Percentiles rank a stretch among this genome's conserved stretches.
Conservation (phyloP, 1,140 invertebrate species). For the Gryon sp. region DNA sequence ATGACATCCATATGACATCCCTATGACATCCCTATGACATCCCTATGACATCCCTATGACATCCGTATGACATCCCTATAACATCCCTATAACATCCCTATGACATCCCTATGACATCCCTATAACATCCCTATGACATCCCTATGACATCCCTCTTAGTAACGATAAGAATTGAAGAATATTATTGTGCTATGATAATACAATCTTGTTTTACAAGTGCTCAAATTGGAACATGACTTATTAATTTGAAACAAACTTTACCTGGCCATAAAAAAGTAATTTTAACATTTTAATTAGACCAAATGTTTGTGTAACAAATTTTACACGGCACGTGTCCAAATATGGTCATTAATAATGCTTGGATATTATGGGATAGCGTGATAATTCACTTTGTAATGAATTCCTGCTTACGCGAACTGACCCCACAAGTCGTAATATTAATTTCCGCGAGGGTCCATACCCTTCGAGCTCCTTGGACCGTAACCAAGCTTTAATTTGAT, state of each 20-base stretch:
- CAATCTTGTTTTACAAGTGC: too few species aligned
- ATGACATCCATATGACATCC: too few species aligned
- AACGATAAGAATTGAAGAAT: too few species aligned
- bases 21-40: too few species aligned
- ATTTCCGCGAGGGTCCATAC: conserved; percentile 52
- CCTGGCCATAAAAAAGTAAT: too few species aligned
- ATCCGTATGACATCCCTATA: too few species aligned
- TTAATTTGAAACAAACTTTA: not conserved
- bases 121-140: too few species aligned
- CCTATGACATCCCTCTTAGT: too few species aligned
- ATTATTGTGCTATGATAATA: too few species aligned
- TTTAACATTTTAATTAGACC: conserved; percentile 42
- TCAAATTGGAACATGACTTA: not conserved
- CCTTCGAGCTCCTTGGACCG: conserved; percentile 42
- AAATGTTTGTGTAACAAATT: conserved; percentile 13
- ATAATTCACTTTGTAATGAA: conserved; percentile 63
- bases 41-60: too few species aligned
- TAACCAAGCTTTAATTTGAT: conserved; percentile 68
- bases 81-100: too few species aligned
- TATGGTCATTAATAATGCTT: conserved; percentile 48
- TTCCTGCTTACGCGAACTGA: conserved; percentile 61
- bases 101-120: too few species aligned
- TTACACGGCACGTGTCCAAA: conserved; percentile 48
- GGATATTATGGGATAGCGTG: conserved; percentile 55
- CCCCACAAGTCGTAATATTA: conserved; percentile 61